These are phyloP conservation scores for Grallaria varia DNA, from an alignment of 2,113 vertebrate genomes.

Conservation along the genomic window DNA sequence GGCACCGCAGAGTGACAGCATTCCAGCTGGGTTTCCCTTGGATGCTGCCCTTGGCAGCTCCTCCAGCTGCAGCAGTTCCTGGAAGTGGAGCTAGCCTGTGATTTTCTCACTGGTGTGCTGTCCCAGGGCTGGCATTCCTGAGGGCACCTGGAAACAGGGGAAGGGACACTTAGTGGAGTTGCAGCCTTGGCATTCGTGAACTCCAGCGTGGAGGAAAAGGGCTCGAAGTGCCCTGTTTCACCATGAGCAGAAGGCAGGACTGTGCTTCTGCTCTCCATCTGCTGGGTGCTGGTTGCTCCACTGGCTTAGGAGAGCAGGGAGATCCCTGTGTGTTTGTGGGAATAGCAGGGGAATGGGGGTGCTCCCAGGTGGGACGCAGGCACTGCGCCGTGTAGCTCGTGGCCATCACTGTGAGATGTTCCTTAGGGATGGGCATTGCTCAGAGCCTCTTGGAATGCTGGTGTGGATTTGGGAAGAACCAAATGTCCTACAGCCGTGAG, in stretches of 20 bases:
- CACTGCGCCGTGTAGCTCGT: rapidly evolving
- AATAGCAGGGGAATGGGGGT: neutral
- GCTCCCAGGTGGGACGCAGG: neutral
- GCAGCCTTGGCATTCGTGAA: neutral
- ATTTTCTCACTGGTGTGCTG: constrained; percentile 56
- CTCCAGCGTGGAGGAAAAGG: neutral
- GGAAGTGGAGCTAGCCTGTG: constrained; percentile 22
- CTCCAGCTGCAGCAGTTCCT: constrained; percentile 52
- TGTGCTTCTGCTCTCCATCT: neutral
- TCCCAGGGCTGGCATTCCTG: constrained; percentile 29
- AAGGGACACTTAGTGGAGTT: neutral
- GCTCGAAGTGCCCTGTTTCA: neutral
- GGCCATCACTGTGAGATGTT: neutral
- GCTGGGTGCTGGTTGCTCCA: neutral
- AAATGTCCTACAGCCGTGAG: neutral
- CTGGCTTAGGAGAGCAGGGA: neutral
- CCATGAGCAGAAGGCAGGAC: neutral
- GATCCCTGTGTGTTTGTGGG: neutral
- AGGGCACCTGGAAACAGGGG: neutral
- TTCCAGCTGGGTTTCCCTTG: constrained; percentile 41
- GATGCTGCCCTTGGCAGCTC: neutral
- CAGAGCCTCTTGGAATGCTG: neutral
- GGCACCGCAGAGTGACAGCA: rapidly evolving
- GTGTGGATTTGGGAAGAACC: neutral
- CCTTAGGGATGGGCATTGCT: neutral